Percentiles rank a stretch among this genome's conserved stretches.
phyloP scores from a whole-genome alignment of 2,888 invertebrate genomes.

The Plagodis dolabraria region DNA sequence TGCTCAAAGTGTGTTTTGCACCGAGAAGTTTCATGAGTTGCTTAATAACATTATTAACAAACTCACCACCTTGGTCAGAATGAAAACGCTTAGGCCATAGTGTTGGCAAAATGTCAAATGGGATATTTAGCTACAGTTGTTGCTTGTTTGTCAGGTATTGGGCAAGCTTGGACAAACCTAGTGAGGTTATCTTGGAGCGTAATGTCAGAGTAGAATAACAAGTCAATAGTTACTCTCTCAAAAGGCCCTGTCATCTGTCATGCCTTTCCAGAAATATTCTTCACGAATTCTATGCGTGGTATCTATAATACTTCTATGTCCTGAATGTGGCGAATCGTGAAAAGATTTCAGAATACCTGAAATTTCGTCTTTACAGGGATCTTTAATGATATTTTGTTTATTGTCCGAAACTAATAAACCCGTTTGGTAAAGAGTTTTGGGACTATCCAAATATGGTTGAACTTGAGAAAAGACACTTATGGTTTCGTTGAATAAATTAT shows the following conservation, averaged over 20 bases:
- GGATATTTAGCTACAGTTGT: constrained; percentile 42
- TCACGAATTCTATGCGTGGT: constrained; percentile 45
- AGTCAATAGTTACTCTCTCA: constrained; percentile 22
- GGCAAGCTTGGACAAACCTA: constrained; percentile 45
- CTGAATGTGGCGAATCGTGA: constrained; percentile 47
- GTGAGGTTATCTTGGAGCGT: constrained; percentile 50
- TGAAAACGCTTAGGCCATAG: constrained; percentile 50
- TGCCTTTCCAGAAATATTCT: constrained; percentile 49
- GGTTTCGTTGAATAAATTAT: too few relatives aligned
- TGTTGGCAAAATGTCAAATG: constrained; percentile 49
- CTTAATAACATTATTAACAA: constrained; percentile 45
- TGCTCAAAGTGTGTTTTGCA: too few relatives aligned
- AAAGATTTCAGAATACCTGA: constrained; percentile 41
- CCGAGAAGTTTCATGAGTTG: constrained; percentile 48
- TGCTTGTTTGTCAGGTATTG: constrained; percentile 50
- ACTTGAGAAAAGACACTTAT: too few relatives aligned
- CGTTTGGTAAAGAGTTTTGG: too few relatives aligned
- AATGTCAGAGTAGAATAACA: constrained; percentile 49
- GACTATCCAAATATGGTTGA: too few relatives aligned
- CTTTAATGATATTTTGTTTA: too few relatives aligned
- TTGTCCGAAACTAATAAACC: too few relatives aligned
- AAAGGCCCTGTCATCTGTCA: constrained; percentile 41
- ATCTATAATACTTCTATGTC: constrained; percentile 46
- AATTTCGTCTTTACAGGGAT: too few relatives aligned
- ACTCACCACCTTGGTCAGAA: too few relatives aligned